Conservation (phyloP, 2,113 vertebrate species). For the Pseudonaja textilis region DNA sequence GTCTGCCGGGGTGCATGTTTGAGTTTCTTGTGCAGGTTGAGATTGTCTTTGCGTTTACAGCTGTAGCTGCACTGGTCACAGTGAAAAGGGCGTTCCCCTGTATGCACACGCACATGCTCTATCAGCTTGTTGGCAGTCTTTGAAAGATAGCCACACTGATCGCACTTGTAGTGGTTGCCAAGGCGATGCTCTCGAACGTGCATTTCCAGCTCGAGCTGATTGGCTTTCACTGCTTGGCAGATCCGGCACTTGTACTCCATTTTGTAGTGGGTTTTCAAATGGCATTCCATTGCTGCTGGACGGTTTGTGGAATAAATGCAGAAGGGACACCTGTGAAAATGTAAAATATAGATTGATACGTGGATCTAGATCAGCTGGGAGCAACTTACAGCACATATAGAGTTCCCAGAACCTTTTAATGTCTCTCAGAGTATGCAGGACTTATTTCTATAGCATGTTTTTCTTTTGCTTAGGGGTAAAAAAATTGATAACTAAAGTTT, state of each 20-base stretch:
- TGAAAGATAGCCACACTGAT: constrained; percentile 99
- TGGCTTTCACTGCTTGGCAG: constrained; percentile 95
- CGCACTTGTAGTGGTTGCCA: constrained; percentile 98
- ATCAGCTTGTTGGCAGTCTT: constrained; percentile 99
- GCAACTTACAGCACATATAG: not conserved
- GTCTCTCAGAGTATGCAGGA: not conserved
- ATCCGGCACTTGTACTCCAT: constrained; percentile 99
- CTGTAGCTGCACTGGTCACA: constrained; percentile 99
- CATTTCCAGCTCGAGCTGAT: constrained; percentile 95
- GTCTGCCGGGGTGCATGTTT: constrained; percentile 97
- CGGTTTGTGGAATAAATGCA: constrained; percentile 98
- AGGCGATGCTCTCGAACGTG: constrained; percentile 96
- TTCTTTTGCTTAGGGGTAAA: not conserved
- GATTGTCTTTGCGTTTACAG: constrained; percentile 99
- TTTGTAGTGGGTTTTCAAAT: constrained; percentile 99
- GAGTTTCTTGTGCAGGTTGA: constrained; percentile 99
- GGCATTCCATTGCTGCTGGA: constrained; percentile 97
- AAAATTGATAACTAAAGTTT: not conserved
- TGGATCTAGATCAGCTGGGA: not conserved
- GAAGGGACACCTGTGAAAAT: constrained; percentile 90
- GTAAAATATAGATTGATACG: constrained; percentile 42
- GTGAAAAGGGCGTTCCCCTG: constrained; percentile 98
- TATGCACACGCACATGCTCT: constrained; percentile 98
- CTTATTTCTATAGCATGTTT: not conserved
- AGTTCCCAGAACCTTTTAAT: not conserved